Evolutionary conservation across 2,888 invertebrate species (phyloP).

Genomic region (Prosapia bicincta): DNA sequence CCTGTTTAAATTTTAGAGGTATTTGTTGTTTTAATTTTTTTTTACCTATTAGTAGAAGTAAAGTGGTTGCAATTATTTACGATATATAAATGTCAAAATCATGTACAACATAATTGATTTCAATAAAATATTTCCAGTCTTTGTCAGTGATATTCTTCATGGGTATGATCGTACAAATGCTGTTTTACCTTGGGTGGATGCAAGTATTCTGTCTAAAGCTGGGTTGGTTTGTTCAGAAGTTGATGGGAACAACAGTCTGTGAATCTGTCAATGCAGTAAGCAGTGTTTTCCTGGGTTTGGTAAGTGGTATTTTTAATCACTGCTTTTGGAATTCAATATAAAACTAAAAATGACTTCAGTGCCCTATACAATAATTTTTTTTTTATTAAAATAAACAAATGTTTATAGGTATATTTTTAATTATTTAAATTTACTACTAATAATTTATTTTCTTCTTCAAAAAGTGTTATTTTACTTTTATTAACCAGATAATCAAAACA

Average conservation of each 20-base stretch:
- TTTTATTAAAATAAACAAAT: too few relatives aligned
- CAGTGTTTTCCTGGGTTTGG: conserved; percentile 93
- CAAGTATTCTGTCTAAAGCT: conserved; percentile 79
- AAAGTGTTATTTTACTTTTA: too few relatives aligned
- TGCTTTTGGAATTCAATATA: too few relatives aligned
- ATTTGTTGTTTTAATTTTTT: too few relatives aligned
- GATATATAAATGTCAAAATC: too few relatives aligned
- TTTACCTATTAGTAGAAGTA: neutral
- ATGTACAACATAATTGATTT: conserved; percentile 17
- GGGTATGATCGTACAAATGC: conserved; percentile 82
- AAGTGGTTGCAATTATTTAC: neutral
- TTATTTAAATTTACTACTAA: too few relatives aligned
- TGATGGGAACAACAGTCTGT: conserved; percentile 85
- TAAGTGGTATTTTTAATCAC: too few relatives aligned
- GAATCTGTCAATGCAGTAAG: conserved; percentile 92
- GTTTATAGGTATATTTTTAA: too few relatives aligned
- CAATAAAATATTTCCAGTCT: conserved; percentile 58
- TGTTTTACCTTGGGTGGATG: conserved; percentile 86
- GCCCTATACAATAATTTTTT: too few relatives aligned
- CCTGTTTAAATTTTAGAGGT: neutral
- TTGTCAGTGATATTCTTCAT: conserved; percentile 93
- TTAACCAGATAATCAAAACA: too few relatives aligned
- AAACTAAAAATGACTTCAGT: too few relatives aligned
- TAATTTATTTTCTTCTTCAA: too few relatives aligned
- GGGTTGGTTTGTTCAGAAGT: conserved; percentile 68